A percentile compares a stretch with the other conserved stretches of the same genome.
These are phyloP conservation scores for Drosophila demipolita DNA, from an alignment of 2,888 invertebrate genomes.

Conservation along the genomic window DNA sequence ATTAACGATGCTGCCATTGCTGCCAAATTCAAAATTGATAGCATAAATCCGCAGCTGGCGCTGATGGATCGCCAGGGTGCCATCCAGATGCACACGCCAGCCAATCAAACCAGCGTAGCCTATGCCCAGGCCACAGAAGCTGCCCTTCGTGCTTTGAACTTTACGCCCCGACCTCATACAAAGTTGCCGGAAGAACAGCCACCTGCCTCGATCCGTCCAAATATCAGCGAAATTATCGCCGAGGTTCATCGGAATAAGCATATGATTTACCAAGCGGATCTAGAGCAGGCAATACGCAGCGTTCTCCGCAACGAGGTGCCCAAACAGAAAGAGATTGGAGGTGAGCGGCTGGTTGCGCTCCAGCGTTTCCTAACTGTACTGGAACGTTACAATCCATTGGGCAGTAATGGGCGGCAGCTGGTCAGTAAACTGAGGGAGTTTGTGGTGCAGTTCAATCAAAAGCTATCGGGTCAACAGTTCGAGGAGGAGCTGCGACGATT, in stretches of 20 bases:
- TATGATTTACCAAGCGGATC: slow-evolving; percentile 92
- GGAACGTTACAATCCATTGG: slow-evolving; percentile 92
- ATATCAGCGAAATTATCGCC: slow-evolving; percentile 49
- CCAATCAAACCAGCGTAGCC: slow-evolving; percentile 84
- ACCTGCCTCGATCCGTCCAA: not conserved
- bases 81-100: slow-evolving; percentile 40
- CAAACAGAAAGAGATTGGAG: slow-evolving; percentile 88
- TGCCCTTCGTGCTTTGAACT: slow-evolving; percentile 55
- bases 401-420: slow-evolving; percentile 88
- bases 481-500: slow-evolving; percentile 86
- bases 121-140: slow-evolving; percentile 66
- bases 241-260: slow-evolving; percentile 84
- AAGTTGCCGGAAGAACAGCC: not conserved
- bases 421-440: slow-evolving; percentile 87
- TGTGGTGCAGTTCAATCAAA: slow-evolving; percentile 85
- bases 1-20: slow-evolving; percentile 83
- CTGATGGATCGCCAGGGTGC: slow-evolving; percentile 66
- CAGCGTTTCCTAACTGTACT: slow-evolving; percentile 90
- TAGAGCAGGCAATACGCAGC: slow-evolving; percentile 94
- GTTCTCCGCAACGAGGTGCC: slow-evolving; percentile 94
- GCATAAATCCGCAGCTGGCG: slow-evolving; percentile 56
- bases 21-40: slow-evolving; percentile 71
- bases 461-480: slow-evolving; percentile 88
- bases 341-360: slow-evolving; percentile 90
- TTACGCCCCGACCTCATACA: slow-evolving; percentile 57